Conservation (phyloP, 2,113 vertebrate genomes). For the Megaptera novaeangliae region DNA sequence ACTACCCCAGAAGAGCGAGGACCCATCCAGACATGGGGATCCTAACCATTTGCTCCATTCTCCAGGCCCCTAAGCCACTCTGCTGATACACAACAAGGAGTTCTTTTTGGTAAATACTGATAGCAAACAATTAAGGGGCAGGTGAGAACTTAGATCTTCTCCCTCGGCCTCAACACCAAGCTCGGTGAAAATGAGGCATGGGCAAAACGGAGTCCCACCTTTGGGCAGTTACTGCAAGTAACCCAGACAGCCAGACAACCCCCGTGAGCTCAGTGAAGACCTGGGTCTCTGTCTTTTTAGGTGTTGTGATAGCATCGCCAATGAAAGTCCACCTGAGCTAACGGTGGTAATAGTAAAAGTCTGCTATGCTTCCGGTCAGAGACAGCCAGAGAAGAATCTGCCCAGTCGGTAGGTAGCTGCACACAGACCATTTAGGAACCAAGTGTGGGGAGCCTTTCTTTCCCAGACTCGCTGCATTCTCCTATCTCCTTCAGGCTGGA, state of each 20-base stretch:
- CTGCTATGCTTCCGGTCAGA: background rate
- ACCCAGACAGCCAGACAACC: background rate
- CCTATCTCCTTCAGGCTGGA: background rate
- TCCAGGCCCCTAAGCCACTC: background rate
- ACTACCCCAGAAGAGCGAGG: background rate
- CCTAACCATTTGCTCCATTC: background rate
- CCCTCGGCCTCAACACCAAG: background rate
- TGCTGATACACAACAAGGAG: background rate
- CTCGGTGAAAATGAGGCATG: background rate
- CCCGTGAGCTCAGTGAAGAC: background rate
- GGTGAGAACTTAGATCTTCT: background rate
- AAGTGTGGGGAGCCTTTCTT: background rate
- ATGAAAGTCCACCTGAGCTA: background rate
- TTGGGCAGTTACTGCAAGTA: background rate
- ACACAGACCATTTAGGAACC: background rate
- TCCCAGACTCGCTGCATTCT: background rate
- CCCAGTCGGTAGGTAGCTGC: background rate
- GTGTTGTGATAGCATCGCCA: background rate
- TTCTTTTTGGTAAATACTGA: background rate
- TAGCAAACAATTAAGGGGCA: background rate
- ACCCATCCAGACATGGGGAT: fast-evolving
- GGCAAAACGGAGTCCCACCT: background rate
- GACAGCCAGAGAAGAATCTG: background rate
- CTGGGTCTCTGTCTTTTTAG: background rate
- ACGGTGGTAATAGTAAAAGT: background rate